These are phyloP conservation scores for Amphipoea lucens DNA, from an alignment of 2,888 invertebrate genomes.

Conservation along the genomic window DNA sequence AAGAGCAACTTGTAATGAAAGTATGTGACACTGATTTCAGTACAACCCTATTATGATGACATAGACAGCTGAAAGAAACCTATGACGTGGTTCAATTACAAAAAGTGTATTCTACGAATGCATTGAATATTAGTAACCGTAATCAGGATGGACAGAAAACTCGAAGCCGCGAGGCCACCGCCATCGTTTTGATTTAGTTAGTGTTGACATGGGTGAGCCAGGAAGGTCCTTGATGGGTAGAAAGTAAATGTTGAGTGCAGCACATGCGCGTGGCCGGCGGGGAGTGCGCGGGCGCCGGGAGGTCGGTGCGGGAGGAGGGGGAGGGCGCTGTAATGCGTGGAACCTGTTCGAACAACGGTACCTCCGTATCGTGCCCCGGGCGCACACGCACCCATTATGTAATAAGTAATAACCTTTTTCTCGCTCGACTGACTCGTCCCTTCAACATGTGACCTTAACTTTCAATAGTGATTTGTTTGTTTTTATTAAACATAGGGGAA, in stretches of 20 bases:
- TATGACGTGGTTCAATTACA: neutral
- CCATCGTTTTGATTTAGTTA: slow-evolving; percentile 40
- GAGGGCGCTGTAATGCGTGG: slow-evolving; percentile 74
- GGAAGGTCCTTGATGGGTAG: slow-evolving; percentile 88
- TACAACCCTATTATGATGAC: neutral
- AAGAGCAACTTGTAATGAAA: neutral
- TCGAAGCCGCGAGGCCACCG: slow-evolving; percentile 23
- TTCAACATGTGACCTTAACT: slow-evolving; percentile 67
- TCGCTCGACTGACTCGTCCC: slow-evolving; percentile 78
- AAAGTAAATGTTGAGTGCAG: slow-evolving; percentile 88
- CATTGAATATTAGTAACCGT: neutral
- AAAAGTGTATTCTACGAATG: slow-evolving; percentile 3
- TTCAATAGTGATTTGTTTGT: slow-evolving; percentile 60
- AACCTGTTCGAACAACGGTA: slow-evolving; percentile 89
- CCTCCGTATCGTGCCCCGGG: slow-evolving; percentile 80
- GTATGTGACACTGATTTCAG: slow-evolving; percentile 13
- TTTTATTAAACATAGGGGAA: slow-evolving; percentile 50
- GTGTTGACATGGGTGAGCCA: slow-evolving; percentile 70
- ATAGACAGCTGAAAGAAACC: neutral
- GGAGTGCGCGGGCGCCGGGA: slow-evolving; percentile 59
- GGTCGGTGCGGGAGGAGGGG: slow-evolving; percentile 53
- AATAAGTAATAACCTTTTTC: slow-evolving; percentile 88
- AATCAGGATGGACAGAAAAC: slow-evolving; percentile 13
- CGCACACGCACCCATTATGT: slow-evolving; percentile 88
- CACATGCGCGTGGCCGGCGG: slow-evolving; percentile 73